Base-by-base conservation (phyloP, 2,797 vertebrate species). In the Poecilia picta region DNA sequence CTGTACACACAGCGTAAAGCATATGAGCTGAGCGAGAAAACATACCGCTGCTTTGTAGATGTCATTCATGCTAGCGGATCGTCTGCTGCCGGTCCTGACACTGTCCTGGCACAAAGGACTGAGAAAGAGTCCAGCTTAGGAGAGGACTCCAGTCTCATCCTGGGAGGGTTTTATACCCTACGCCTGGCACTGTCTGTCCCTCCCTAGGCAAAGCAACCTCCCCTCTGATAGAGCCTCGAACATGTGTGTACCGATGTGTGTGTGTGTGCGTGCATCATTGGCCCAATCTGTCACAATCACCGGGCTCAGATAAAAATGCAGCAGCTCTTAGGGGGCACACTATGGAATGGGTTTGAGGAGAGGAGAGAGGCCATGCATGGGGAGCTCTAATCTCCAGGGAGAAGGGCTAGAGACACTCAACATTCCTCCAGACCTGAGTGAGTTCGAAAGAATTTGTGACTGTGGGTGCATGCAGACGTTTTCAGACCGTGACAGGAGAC, bases 1-100 rank as follows among this genome's bases (percentile, higher is more conserved):
- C n/a, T 18, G 25, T 71, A 71, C 23, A 45, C 83, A 80, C 74
- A 62, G 33, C 73, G 49, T 62, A 39, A 68, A 66, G 57, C 74
- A 41, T 71, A 46, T 77, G 80, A 79, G 72, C 23, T n/a, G 51
- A 68, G 53, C 20, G 43, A 73, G 78, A 72, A 53, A 78, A 94
- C 95, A 75, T 94, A 96, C 96, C 95, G 95, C 96, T 89, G 96
- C 96, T 91, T 96, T 96, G 94, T 96, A 96, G 94, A 96, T 96
- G 91, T 96, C 96, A 85, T 96, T 96, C 96, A 96, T 96, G 88
- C 85, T 91, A 92, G 87, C 82, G 81, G 86, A 83, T 94, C 36
- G 87, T 89, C 86, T 81, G 90, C 89, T 91, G 84, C 91, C 89
- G 85, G 93, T 92, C 84, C 85, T 80, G 85, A 79, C 70, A 74